These are phyloP conservation scores for Poecilia picta DNA, from an alignment of 2,797 vertebrate species.

Conservation along the genomic window DNA sequence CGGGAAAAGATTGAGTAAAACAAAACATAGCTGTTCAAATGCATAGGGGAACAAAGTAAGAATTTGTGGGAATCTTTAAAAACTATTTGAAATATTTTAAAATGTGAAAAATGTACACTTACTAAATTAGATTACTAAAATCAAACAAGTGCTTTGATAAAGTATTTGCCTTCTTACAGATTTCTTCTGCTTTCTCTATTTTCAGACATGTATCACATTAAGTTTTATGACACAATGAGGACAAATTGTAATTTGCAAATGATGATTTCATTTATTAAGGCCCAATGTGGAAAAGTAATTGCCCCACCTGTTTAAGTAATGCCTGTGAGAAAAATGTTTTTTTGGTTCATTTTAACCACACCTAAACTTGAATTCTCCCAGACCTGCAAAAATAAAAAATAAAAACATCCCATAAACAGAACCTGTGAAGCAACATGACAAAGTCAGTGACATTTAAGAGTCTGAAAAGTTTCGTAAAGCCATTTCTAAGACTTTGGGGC, in stretches of 20 bases:
- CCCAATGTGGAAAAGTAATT: not conserved
- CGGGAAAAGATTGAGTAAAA: slow-evolving; percentile 7
- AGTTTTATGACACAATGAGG: not conserved
- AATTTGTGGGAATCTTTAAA: not conserved
- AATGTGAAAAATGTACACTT: not conserved
- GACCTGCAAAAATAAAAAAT: not conserved
- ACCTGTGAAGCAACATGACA: not conserved
- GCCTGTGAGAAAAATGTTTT: not conserved
- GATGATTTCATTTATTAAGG: not conserved
- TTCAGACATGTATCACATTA: not conserved
- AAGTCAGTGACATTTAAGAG: not conserved
- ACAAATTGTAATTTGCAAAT: not conserved
- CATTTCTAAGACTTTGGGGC: not conserved
- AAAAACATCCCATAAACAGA: not conserved
- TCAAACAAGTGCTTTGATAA: not conserved
- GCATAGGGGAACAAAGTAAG: not conserved
- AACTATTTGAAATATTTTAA: not conserved
- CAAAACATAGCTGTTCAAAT: not conserved
- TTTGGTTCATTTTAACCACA: not conserved
- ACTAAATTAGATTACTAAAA: not conserved
- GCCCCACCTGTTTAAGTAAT: not conserved
- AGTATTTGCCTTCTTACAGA: not conserved
- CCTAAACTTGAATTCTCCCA: not conserved
- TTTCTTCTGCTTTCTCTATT: not conserved
- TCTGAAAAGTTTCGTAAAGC: not conserved